These are phyloP conservation scores for Brachylomia viminalis DNA, from an alignment of 2,888 invertebrate species.

Conservation along the genomic window DNA sequence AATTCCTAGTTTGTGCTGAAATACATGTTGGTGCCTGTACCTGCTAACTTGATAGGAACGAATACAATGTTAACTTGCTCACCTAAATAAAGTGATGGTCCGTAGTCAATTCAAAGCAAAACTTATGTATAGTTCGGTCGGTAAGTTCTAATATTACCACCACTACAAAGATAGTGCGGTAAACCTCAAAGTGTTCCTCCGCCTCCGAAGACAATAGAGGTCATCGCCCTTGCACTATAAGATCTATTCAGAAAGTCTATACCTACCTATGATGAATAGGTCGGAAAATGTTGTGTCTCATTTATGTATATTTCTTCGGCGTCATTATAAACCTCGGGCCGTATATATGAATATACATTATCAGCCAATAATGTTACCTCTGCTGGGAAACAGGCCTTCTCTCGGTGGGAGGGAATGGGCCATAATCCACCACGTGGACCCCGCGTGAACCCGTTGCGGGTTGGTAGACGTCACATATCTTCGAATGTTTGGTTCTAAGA, in stretches of 20 bases:
- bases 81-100: not conserved
- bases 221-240: constrained; percentile 1
- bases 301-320: not conserved
- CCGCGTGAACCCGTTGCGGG: no score
- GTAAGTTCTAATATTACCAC: constrained; percentile 4
- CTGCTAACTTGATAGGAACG: not conserved
- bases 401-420: no score
- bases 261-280: no score
- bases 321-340: not conserved
- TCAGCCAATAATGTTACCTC: no score
- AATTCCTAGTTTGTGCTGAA: constrained; percentile 27
- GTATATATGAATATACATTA: no score
- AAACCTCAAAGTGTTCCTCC: constrained; percentile 11
- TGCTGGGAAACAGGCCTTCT: no score
- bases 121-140: constrained; percentile 7
- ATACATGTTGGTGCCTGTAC: constrained; percentile 3
- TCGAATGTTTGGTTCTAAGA: no score
- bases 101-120: constrained; percentile 6
- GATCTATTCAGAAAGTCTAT: not conserved
- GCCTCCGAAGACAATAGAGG: constrained; percentile 21
- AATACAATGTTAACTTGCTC: not conserved
- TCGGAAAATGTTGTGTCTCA: not conserved
- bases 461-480: no score
- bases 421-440: no score
- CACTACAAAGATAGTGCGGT: constrained; percentile 11